Conservation (phyloP, 2,797 vertebrate species). For the Arnoldichthys spilopterus region DNA sequence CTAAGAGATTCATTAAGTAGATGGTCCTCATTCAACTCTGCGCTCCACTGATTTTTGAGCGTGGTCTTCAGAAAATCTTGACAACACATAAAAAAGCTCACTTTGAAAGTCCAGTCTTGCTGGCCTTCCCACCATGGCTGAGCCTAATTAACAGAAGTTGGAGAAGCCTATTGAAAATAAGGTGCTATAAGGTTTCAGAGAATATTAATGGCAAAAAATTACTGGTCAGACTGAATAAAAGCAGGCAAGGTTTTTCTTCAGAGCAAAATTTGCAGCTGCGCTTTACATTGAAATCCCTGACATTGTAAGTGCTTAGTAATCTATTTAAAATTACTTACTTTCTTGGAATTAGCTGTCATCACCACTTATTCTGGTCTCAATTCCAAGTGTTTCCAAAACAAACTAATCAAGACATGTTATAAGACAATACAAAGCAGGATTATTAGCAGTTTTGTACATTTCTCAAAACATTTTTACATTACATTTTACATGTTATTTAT, state of each 20-base stretch:
- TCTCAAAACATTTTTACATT: no score
- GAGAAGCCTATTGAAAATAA: constrained; percentile 22
- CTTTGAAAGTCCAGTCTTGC: constrained; percentile 57
- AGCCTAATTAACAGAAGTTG: constrained; percentile 65
- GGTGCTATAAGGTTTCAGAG: constrained; percentile 4
- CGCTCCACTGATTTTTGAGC: constrained; percentile 70
- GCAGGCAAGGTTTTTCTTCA: not conserved
- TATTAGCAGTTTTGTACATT: no score
- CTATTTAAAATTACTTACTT: no score
- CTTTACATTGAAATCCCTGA: not conserved
- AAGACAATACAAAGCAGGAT: no score
- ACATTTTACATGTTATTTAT: no score
- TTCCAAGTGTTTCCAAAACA: no score
- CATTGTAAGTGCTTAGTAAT: no score
- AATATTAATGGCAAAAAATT: not conserved
- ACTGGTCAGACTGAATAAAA: not conserved
- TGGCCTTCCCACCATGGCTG: constrained; percentile 51
- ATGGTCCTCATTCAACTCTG: constrained; percentile 61
- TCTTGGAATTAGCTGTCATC: no score
- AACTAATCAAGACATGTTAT: no score
- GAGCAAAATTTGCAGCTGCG: not conserved
- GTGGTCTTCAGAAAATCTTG: constrained; percentile 67
- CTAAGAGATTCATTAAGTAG: constrained; percentile 70
- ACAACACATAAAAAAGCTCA: constrained; percentile 63
- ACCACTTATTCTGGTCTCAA: no score